Conservation (phyloP, 2,888 invertebrate genomes). For the Empis stercorea region DNA sequence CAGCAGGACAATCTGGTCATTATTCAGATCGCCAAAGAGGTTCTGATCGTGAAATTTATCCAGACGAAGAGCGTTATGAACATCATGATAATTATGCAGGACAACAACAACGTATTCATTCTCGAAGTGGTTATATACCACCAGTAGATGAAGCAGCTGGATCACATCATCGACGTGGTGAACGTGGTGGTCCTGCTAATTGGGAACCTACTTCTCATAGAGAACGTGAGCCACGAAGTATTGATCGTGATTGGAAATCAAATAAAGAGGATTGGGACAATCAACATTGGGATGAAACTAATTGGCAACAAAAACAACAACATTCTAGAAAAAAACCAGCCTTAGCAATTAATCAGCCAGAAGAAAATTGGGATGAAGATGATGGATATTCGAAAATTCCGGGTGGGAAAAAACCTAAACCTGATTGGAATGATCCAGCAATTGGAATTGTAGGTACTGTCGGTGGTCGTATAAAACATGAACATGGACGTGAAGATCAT, state of each 20-base stretch:
- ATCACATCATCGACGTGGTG: background rate
- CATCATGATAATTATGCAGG: conserved; percentile 20
- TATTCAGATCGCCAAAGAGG: conserved; percentile 19
- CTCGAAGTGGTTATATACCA: conserved; percentile 24
- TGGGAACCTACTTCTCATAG: conserved; percentile 14
- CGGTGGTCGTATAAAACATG: conserved; percentile 7
- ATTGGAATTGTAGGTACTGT: background rate
- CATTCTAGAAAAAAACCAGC: background rate
- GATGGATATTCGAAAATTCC: conserved; percentile 3
- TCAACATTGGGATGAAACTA: conserved; percentile 13
- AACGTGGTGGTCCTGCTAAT: background rate
- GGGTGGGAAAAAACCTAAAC: background rate
- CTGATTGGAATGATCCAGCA: conserved; percentile 8
- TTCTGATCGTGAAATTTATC: conserved; percentile 25
- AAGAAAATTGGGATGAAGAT: conserved; percentile 10
- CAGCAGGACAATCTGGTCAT: conserved; percentile 21
- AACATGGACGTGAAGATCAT: conserved; percentile 9
- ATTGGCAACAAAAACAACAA: conserved; percentile 3
- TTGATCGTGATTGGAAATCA: conserved; percentile 18
- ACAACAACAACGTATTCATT: conserved; percentile 14
- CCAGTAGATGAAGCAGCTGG: conserved; percentile 21
- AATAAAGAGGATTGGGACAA: conserved; percentile 25
- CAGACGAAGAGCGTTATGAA: conserved; percentile 29
- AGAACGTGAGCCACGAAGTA: conserved; percentile 14
- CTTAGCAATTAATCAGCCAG: background rate